These are phyloP conservation scores for Gallinago nigripennis DNA, from an alignment of 2,797 vertebrate genomes.

Conservation along the genomic window DNA sequence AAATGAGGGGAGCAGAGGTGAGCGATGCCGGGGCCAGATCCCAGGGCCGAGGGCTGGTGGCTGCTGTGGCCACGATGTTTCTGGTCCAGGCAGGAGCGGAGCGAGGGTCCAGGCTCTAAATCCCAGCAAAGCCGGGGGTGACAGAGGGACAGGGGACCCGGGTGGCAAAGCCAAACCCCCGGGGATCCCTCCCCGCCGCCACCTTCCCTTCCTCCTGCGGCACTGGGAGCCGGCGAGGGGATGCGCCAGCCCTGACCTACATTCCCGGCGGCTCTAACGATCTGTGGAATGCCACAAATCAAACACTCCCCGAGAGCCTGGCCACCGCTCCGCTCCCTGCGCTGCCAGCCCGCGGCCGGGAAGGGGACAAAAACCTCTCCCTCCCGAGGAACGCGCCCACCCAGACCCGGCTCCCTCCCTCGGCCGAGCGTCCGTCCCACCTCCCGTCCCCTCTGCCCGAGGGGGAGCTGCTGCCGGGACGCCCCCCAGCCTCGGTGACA, in stretches of 20 bases:
- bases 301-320: background rate
- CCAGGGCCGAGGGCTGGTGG: accelerated
- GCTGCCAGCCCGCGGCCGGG: background rate
- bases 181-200: background rate
- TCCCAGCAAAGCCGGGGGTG: background rate
- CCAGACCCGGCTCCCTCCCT: background rate
- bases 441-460: background rate
- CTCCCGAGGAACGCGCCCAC: background rate
- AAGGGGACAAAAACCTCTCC: background rate
- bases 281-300: slow-evolving; percentile 70
- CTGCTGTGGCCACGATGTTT: accelerated
- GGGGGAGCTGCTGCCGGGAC: background rate
- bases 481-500: background rate
- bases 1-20: accelerated
- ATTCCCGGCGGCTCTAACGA: slow-evolving; percentile 70
- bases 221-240: background rate
- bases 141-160: accelerated
- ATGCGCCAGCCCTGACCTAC: slow-evolving; percentile 64
- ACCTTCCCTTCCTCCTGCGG: background rate
- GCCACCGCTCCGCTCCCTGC: background rate
- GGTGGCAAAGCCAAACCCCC: background rate
- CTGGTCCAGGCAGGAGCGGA: background rate
- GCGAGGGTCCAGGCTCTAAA: background rate
- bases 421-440: background rate
- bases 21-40: background rate